phyloP scores from a whole-genome alignment of 37 sponge, comb jelly and placozoan species.

The Hexactinellida sp. region DNA sequence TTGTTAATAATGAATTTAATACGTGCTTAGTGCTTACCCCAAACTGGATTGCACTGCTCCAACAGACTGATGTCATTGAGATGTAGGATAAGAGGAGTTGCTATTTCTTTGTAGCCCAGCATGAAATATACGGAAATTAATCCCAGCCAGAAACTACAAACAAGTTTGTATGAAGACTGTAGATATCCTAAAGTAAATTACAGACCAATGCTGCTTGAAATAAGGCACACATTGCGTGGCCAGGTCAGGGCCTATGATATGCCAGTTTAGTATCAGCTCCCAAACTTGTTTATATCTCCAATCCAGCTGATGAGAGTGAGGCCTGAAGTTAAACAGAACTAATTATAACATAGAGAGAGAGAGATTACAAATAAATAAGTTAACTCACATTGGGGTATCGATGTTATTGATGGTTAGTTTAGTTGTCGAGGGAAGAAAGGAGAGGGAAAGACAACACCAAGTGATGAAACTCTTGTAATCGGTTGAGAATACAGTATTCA shows the following conservation, averaged over 20 bases:
- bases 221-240: background rate
- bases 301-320: background rate
- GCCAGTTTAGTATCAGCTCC: background rate
- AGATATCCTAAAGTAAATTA: background rate
- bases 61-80: background rate
- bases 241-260: background rate
- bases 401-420: background rate
- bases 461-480: background rate
- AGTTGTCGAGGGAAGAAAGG: background rate
- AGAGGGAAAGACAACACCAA: background rate
- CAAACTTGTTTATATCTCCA: constrained; percentile 1
- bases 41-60: background rate
- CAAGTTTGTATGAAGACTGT: background rate
- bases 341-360: background rate
- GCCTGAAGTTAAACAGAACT: background rate
- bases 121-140: background rate
- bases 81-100: background rate
- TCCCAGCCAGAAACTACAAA: constrained; percentile 10
- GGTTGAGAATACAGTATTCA: background rate
- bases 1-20: too few relatives aligned
- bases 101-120: background rate
- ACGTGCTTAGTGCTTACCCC: too few relatives aligned
- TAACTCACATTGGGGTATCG: background rate
- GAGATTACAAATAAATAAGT: background rate
- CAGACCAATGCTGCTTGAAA: background rate